Evolutionary conservation across 1,140 invertebrate species (phyloP), one percentile per base, ranked within the genome.

Genomic region (Caerostris darwini): DNA sequence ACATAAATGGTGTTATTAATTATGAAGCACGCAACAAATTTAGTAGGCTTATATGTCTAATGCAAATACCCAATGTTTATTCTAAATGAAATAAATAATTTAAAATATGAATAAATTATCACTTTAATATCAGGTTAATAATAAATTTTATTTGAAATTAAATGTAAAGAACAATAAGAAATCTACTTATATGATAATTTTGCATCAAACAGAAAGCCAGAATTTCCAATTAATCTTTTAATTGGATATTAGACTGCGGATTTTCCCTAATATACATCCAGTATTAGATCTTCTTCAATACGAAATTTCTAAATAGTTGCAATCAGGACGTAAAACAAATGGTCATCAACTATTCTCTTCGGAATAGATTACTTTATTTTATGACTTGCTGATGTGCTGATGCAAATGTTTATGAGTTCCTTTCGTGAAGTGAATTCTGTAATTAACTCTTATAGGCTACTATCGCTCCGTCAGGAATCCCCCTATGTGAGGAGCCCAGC

Each of bases 381-480:
- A 77, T 50, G 34, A 53, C 8, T 34, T 50, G 34, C 34, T 1
- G 71, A 53, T 50, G 10, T 4, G 34, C 34, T 14, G 71, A 77
- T 53, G 71, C 34, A 77, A 77, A 77, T 77, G 50, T 77, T 77
- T 77, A 77, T 77, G 71, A 53, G 50, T 12, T 77, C 71, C 8
- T 50, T 12, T 50, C 71, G 7, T 50, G 10, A 77, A 77, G 71
- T 77, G 50, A 77, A 77, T 77, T 77, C 50, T 5, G 34, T 77
- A 77, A 77, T 77, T 77, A 77, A 77, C 71, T 77, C 71, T 77
- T 77, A 34, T 10, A 50, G 53, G 71, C 34, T 67, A 67, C 61
- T 77, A 77, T 77, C 71, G 34, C 4, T 50, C 5, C 3, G 19
- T 77, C 71, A 53, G 71, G 5, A 53, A 5, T 34, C 34, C 71